Conservation (phyloP, 2,888 invertebrate species). For the Diabrotica balteata region DNA sequence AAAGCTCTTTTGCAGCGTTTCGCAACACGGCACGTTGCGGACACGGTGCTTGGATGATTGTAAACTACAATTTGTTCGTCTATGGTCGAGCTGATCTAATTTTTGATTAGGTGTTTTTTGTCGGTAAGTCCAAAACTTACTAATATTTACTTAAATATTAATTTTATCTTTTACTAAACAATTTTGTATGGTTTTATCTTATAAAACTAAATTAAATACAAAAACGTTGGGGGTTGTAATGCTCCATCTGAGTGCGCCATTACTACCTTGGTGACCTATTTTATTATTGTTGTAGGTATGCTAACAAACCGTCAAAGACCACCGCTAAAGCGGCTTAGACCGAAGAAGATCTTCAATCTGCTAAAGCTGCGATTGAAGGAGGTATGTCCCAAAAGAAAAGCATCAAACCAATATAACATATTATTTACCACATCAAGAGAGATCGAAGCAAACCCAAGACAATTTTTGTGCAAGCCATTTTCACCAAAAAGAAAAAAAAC, state of each 20-base stretch:
- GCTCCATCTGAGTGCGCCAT: conserved; percentile 28
- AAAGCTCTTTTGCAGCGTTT: too few relatives aligned
- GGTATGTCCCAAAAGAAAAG: conserved; percentile 33
- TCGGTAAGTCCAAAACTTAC: conserved; percentile 25
- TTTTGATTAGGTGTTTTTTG: conserved; percentile 21
- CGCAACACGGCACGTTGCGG: too few relatives aligned
- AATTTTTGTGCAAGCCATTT: too few relatives aligned
- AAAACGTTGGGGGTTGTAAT: conserved; percentile 12
- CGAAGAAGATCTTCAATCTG: conserved; percentile 24
- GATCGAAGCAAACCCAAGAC: too few relatives aligned
- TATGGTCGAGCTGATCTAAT: conserved; percentile 29
- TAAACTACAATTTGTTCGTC: not conserved
- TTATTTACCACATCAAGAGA: conserved; percentile 36
- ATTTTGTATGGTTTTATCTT: not conserved
- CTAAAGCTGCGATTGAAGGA: conserved; percentile 29
- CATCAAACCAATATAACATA: conserved; percentile 32
- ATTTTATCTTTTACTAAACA: conserved; percentile 2
- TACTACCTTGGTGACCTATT: conserved; percentile 27
- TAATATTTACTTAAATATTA: not conserved
- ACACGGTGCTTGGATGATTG: not conserved
- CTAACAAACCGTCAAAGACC: conserved; percentile 34
- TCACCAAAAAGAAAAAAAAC: conserved; percentile 37
- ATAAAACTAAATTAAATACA: not conserved
- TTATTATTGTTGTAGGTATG: conserved; percentile 17
- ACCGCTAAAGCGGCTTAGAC: conserved; percentile 16